phyloP scores from a whole-genome alignment of 2,797 vertebrate species.

The Tangara arthus region DNA sequence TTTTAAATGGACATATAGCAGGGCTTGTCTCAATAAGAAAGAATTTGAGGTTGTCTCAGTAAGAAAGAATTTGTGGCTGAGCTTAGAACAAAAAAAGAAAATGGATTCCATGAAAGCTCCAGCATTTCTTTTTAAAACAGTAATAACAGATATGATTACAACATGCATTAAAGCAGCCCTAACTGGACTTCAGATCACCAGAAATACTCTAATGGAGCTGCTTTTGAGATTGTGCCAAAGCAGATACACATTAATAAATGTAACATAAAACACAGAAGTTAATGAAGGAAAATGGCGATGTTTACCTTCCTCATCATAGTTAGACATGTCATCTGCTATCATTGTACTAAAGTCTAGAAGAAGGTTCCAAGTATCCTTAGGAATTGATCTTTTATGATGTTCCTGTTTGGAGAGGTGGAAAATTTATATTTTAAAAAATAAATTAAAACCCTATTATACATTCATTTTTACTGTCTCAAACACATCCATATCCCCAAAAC shows the following conservation, averaged over 20 bases:
- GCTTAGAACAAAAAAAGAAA: background rate
- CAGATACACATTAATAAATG: background rate
- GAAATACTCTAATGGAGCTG: background rate
- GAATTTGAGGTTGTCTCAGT: background rate
- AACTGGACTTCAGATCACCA: background rate
- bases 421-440: background rate
- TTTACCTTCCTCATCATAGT: constrained; percentile 97
- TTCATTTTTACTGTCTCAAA: background rate
- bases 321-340: constrained; percentile 99
- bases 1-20: background rate
- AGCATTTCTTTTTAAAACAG: background rate
- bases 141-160: background rate
- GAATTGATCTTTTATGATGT: constrained; percentile 98
- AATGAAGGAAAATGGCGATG: background rate
- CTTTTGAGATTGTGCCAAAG: background rate
- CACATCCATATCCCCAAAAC: constrained; percentile 26
- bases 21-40: background rate
- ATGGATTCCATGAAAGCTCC: background rate
- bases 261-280: background rate
- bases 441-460: background rate
- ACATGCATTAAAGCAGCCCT: background rate
- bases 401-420: constrained; percentile 78
- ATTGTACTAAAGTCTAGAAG: constrained; percentile 98
- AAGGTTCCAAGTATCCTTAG: constrained; percentile 98
- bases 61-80: background rate